Evolutionary conservation across 1,140 invertebrate species (phyloP), one percentile per base, ranked within the genome.

Genomic region (Drosophila pectinifera): DNA sequence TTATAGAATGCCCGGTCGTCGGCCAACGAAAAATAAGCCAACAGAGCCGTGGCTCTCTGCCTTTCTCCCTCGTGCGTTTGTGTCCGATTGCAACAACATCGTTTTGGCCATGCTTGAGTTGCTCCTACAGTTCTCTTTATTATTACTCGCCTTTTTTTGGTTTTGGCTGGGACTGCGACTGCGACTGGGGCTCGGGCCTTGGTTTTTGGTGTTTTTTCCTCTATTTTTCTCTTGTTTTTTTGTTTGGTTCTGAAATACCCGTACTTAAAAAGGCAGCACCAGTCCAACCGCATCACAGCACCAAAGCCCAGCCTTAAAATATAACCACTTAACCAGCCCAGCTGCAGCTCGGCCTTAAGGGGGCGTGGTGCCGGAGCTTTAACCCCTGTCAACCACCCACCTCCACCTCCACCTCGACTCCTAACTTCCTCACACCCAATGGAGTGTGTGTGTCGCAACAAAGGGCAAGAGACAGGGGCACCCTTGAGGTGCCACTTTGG

Each of bases 271-370:
- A 78, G 65, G 74, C 58, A 82, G 63, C 69, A 76, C 26, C 51
- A 55, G 36, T 53, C 62, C 74, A 80, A 76, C 76, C 81, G 76
- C 72, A 75, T 54, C 68, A 43, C 49, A 48, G 42, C 42, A 31
- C 34, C 57, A 53, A 56, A 75, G 72, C 81, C 81, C 77, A 73
- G 79, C 81, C 80, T 84, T 84, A 84, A 84, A 84, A 63, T 58
- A 63, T 58, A 38, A 67, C 51, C 75, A 82, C 55, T 63, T 64
- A 54, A 57, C 65, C 43, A 78, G 58, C 69, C 46, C 82, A 82
- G 75, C 65, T 80, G 53, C 48, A 68, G 62, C 53, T 39, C 46
- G 45, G 63, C 74, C 63, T 76, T 69, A 77, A 68, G 54, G 54
- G 63, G 82, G 83, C 82, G 80, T 82, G 74, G 57, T 45, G 57